Percentiles rank a stretch among this genome's conserved stretches.
These are phyloP conservation scores for human DNA, from an alignment of 2,113 vertebrate species.

Conservation along the genomic window DNA sequence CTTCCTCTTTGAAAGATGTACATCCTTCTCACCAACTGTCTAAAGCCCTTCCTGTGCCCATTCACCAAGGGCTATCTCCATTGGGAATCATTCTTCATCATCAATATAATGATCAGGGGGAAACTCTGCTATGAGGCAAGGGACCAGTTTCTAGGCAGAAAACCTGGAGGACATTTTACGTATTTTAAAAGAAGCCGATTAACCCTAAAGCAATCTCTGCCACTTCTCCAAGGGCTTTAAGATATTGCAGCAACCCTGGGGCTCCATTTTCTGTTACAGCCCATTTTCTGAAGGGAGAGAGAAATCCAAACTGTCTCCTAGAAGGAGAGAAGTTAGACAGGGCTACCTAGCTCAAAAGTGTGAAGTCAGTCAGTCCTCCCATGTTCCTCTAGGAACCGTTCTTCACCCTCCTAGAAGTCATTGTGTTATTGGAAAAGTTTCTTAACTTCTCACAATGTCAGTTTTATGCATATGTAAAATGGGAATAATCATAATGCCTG, in stretches of 20 bases:
- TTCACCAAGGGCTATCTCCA: not conserved
- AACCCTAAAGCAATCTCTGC: not conserved
- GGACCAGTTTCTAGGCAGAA: not conserved
- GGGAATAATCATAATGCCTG: not conserved
- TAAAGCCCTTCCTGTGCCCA: not conserved
- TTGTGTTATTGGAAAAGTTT: not conserved
- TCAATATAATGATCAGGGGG: not conserved
- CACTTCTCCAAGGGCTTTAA: not conserved
- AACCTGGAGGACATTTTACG: not conserved
- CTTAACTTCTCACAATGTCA: not conserved
- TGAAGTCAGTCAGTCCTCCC: not conserved
- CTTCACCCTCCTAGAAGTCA: not conserved
- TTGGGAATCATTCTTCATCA: not conserved
- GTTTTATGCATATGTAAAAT: not conserved
- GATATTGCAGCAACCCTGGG: not conserved
- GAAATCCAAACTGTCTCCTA: not conserved
- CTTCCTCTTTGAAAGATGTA: not conserved
- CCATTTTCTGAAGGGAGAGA: not conserved
- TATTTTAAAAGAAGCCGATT: not conserved
- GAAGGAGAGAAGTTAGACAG: not conserved
- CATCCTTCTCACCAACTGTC: not conserved
- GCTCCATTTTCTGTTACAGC: not conserved
- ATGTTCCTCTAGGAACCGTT: accelerated
- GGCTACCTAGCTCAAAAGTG: not conserved
- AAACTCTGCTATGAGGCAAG: not conserved